Conservation (phyloP, 2,797 vertebrate species). For the Pantherophis alleghaniensis region DNA sequence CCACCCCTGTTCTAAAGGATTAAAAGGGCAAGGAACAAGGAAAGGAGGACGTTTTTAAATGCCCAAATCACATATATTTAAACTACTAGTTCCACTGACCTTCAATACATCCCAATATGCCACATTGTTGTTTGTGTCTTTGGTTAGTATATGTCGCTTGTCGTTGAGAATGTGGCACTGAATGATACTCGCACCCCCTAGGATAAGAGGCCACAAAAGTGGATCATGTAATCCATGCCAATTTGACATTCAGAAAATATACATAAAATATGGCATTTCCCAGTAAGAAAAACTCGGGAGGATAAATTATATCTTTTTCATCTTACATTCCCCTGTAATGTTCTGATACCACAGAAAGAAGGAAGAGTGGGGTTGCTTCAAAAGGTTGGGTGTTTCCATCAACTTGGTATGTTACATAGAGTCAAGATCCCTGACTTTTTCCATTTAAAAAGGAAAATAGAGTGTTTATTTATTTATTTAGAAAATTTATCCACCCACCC, state of each 20-base stretch:
- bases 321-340: not conserved
- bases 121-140: constrained; percentile 98
- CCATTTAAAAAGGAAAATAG: not conserved
- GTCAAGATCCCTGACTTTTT: not conserved
- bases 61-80: not conserved
- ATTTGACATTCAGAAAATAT: not conserved
- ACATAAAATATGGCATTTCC: too few species aligned
- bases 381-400: not conserved
- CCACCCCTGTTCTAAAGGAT: not conserved
- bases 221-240: not conserved
- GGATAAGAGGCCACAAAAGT: not conserved
- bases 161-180: constrained; percentile 99
- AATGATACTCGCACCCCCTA: constrained; percentile 97
- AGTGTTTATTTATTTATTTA: not conserved
- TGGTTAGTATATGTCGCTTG: constrained; percentile 98
- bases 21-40: not conserved
- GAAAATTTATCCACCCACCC: not conserved
- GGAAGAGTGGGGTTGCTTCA: not conserved
- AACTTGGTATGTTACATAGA: not conserved
- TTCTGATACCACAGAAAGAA: not conserved
- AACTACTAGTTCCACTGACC: constrained; percentile 70
- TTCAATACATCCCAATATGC: constrained; percentile 98
- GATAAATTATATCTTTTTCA: not conserved
- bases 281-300: not conserved
- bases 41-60: not conserved